phyloP scores from a whole-genome alignment of 1,140 invertebrate species.

The Pachyrhynchus sulphureomaculatus region DNA sequence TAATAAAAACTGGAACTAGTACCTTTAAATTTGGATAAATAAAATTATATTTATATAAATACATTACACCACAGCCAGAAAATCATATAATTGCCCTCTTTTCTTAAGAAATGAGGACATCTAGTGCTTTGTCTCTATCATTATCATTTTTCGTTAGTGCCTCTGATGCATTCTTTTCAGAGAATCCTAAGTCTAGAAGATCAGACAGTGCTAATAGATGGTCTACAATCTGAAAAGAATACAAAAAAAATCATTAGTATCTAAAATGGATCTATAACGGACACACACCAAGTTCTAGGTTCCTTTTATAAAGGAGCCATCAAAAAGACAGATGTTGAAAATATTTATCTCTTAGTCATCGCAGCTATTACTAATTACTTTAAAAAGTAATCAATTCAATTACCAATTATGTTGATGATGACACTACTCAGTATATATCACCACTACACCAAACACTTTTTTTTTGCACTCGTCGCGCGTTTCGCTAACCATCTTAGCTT shows the following conservation, averaged over 20 bases:
- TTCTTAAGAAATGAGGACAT: slow-evolving; percentile 74
- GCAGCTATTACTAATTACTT: too few species aligned
- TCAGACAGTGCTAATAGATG: slow-evolving; percentile 67
- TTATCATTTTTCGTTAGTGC: slow-evolving; percentile 76
- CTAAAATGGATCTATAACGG: background rate
- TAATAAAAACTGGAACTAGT: too few species aligned
- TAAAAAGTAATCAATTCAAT: too few species aligned
- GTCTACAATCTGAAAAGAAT: slow-evolving; percentile 67
- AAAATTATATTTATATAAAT: background rate
- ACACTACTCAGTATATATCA: too few species aligned
- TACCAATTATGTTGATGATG: too few species aligned
- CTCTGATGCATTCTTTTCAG: slow-evolving; percentile 70
- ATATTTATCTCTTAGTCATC: too few species aligned
- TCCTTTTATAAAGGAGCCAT: background rate
- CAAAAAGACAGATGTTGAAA: background rate
- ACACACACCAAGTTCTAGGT: background rate
- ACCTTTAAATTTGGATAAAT: too few species aligned
- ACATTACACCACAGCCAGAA: slow-evolving; percentile 38
- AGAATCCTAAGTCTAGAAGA: slow-evolving; percentile 79
- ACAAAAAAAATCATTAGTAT: slow-evolving; percentile 3
- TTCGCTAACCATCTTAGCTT: too few species aligned
- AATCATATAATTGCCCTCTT: slow-evolving; percentile 7
- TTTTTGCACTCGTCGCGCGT: too few species aligned
- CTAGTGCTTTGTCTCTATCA: slow-evolving; percentile 83
- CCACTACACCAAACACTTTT: too few species aligned